A percentile compares a stretch with the other conserved stretches of the same genome.
phyloP scores from a whole-genome alignment of 2,113 vertebrate species.

The Coryphaenoides rupestris region DNA sequence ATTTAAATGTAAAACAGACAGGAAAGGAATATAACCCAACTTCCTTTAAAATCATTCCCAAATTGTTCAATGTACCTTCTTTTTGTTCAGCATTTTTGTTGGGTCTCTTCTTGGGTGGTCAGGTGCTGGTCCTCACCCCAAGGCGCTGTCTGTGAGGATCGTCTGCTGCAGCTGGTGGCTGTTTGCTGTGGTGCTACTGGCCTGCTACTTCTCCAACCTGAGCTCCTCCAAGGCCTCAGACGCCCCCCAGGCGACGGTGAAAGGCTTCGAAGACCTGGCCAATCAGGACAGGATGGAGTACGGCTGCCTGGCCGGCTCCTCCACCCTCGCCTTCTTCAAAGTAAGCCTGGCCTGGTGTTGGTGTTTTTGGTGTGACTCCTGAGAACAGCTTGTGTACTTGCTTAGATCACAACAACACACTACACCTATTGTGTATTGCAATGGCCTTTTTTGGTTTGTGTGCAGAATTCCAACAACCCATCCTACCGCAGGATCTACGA shows the following conservation, averaged over 20 bases:
- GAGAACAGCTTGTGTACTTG: too few relatives aligned
- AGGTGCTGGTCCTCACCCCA: conserved; percentile 82
- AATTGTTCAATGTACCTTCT: neutral
- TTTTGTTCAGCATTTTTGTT: neutral
- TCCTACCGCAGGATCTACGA: conserved; percentile 81
- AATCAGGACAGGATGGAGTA: conserved; percentile 81
- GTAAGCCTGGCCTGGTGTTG: conserved; percentile 46
- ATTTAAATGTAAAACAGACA: neutral
- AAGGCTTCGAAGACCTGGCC: conserved; percentile 84
- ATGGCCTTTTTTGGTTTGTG: conserved; percentile 6
- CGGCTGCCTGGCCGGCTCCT: conserved; percentile 79
- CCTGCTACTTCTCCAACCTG: conserved; percentile 83
- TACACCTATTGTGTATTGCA: neutral
- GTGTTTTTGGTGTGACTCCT: neutral
- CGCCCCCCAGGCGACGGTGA: conserved; percentile 67
- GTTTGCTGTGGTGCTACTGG: conserved; percentile 78
- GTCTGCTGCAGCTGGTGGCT: conserved; percentile 84
- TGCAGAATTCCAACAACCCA: conserved; percentile 83
- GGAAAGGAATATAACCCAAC: neutral
- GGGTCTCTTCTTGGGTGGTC: conserved; percentile 7
- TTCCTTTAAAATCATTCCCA: neutral
- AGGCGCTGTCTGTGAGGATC: conserved; percentile 76
- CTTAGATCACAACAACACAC: neutral
- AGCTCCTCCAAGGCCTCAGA: conserved; percentile 67
- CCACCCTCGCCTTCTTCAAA: conserved; percentile 85